A percentile compares a stretch with the other conserved stretches of the same genome.
These are phyloP conservation scores for Pseudococcus longispinus DNA, from an alignment of 2,888 invertebrate species.

Conservation along the genomic window DNA sequence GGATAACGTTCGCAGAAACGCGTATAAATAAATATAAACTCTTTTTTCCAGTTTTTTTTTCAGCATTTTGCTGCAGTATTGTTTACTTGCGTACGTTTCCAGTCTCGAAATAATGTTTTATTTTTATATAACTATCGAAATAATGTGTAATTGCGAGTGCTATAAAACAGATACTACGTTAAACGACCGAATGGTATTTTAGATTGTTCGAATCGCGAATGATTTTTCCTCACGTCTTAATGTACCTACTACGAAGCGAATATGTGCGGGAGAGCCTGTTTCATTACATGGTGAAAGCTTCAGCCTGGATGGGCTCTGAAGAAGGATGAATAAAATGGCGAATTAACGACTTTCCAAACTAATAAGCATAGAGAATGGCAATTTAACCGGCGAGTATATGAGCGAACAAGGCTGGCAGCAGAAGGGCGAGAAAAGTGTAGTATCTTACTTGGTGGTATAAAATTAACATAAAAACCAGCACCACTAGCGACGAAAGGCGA, in stretches of 20 bases:
- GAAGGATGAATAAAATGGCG: slow-evolving; percentile 17
- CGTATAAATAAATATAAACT: background rate
- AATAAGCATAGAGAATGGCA: slow-evolving; percentile 35
- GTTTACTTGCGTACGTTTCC: background rate
- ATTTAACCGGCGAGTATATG: background rate
- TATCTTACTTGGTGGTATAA: slow-evolving; percentile 30
- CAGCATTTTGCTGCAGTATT: background rate
- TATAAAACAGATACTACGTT: background rate
- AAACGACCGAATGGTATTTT: background rate
- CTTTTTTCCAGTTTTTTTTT: background rate
- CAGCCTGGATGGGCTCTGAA: background rate
- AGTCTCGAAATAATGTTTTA: background rate
- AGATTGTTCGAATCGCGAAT: background rate
- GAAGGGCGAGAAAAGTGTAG: background rate
- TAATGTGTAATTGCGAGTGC: background rate
- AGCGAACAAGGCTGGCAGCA: too few species aligned
- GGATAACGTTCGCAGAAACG: background rate
- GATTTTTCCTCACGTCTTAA: background rate
- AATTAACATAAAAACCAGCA: slow-evolving; percentile 35
- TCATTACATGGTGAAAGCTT: background rate
- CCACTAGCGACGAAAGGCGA: background rate
- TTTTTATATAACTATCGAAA: background rate
- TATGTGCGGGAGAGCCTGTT: background rate
- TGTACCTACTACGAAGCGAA: background rate
- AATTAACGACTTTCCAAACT: slow-evolving; percentile 38